phyloP scores from a whole-genome alignment of 2,797 vertebrate species.

The Potorous gilbertii region DNA sequence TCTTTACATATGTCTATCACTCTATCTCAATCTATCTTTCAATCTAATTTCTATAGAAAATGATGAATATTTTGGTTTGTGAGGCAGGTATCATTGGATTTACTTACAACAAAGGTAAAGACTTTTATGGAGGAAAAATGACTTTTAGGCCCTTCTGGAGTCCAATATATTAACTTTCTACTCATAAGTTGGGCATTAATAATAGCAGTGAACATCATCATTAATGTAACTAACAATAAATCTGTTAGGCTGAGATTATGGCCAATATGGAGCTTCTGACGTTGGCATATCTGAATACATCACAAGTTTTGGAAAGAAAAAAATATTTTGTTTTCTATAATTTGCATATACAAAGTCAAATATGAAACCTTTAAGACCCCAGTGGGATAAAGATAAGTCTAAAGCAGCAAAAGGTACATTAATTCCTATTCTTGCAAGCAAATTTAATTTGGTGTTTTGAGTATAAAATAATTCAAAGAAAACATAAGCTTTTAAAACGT shows the following conservation, averaged over 20 bases:
- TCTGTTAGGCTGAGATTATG: background rate
- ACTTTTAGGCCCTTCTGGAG: background rate
- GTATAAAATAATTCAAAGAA: conserved; percentile 31
- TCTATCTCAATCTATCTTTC: background rate
- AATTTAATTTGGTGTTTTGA: background rate
- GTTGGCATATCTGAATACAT: conserved; percentile 9
- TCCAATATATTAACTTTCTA: background rate
- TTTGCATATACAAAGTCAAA: background rate
- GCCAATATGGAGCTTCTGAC: background rate
- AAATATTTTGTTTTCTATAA: background rate
- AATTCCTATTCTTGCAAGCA: conserved; percentile 3
- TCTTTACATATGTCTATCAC: background rate
- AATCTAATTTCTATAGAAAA: background rate
- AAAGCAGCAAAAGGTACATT: conserved; percentile 24
- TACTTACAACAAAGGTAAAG: background rate
- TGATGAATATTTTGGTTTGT: background rate
- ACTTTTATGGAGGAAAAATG: background rate
- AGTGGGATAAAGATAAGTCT: background rate
- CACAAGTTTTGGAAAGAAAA: background rate
- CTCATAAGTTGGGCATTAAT: conserved; percentile 1
- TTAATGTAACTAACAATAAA: background rate
- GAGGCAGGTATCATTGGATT: background rate
- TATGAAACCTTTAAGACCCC: background rate
- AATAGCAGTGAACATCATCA: background rate
- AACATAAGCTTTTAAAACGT: conserved; percentile 7